A percentile compares a stretch with the other conserved stretches of the same genome.
Conservation (phyloP, 2,888 invertebrate species). For the Pogonocherus hispidulus region DNA sequence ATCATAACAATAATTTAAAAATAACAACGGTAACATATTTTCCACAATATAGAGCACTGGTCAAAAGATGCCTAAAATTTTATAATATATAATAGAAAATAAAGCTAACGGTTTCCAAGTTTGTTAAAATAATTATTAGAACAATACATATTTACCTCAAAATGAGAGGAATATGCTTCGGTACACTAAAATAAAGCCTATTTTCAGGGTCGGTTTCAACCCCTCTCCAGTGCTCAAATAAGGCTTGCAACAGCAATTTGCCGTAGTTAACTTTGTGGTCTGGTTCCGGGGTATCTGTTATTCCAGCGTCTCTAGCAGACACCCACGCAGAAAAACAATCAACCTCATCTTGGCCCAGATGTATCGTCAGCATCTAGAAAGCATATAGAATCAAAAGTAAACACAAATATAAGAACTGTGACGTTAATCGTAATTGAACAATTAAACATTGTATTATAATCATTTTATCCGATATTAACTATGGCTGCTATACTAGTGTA, state of each 20-base stretch:
- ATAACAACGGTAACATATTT: not conserved
- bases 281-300: conserved; percentile 73
- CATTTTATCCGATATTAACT: no score
- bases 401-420: no score
- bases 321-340: conserved; percentile 99
- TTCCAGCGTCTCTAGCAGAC: conserved; percentile 93
- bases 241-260: conserved; percentile 90
- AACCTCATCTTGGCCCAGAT: conserved; percentile 95
- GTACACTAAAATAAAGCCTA: conserved; percentile 88
- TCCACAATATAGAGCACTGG: no score
- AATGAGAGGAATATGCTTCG: conserved; percentile 96
- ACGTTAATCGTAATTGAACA: no score
- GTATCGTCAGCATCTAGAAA: conserved; percentile 92
- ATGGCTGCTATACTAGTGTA: no score
- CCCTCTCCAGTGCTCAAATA: conserved; percentile 93
- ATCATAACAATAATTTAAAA: not conserved
- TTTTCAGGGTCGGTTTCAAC: conserved; percentile 80
- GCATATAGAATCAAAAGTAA: not conserved
- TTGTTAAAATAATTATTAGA: not conserved
- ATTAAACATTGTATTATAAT: no score
- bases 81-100: not conserved
- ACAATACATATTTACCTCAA: conserved; percentile 76
- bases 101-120: not conserved
- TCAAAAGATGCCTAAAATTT: no score
- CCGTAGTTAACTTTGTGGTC: conserved; percentile 98